Evolutionary conservation across 2,113 vertebrate species (phyloP), one percentile per base, ranked within the genome.

Genomic region (Felis catus): DNA sequence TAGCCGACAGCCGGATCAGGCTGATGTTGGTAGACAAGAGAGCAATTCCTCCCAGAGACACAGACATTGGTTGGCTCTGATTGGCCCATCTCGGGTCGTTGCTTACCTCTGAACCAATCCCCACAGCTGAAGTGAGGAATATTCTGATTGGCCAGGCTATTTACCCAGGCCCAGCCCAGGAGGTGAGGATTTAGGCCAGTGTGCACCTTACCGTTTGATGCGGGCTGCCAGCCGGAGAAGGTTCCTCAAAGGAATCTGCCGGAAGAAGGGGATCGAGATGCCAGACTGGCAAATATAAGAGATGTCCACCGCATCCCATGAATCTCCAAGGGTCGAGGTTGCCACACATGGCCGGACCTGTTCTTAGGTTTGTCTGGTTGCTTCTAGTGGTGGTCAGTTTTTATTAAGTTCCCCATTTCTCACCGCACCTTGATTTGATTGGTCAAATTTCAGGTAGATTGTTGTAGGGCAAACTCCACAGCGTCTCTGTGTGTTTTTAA

Each of bases 171-270:
- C 36, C 6, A 5, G 19, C n/a, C 36, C 55, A 45, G 36, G 55
- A 27, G 14, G 25, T 16, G 41, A 71, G 16, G 33, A 36, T 5
- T 1, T 12, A n/a, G 53, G 41, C 33, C 25, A 13, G 23, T 36
- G 29, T 10, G 13, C 45, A 1, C 16, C 23, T 8, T 10, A 9
- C 1, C 0, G 0, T 19, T 0, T 12, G n/a, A 9, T 9, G 0
- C 4, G 16, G 12, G 13, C 70, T 5, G 58, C 33, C 23, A 70
- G 36, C 25, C 19, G 1, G 19, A 15, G 27, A 33, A 61, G 19
- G 14, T 39, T 91, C 31, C 16, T 65, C 14, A 27, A 25, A 80
- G 27, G 70, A 89, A 10, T 41, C 16, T 41, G 18, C 36, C 58
- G 61, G 18, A 81, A 70, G 18, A 78, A 61, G 7, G 33, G 12